Base-by-base conservation (phyloP, 2,113 vertebrate genomes). In the human (Homo sapiens) region DNA sequence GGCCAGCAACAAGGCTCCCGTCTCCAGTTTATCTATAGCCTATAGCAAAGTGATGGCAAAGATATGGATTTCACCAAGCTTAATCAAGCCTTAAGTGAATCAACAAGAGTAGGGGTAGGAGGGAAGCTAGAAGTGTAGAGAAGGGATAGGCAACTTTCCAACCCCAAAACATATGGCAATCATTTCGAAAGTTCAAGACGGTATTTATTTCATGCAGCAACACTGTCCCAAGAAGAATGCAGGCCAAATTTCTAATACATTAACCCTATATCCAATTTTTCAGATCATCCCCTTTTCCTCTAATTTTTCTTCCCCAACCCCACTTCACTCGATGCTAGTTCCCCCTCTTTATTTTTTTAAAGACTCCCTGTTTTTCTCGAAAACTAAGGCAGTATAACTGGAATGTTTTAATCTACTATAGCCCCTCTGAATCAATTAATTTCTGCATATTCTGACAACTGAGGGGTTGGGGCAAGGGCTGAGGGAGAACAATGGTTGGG, bases 361-460 rank as follows among this genome's bases (percentile, higher is more conserved):
- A 96, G 96, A 97, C 95, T 98, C 95, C 97, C 48, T 61, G 59
- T 96, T 98, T 93, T 97, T 97, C 94, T 86, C 90, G 97, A 96
- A 97, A 97, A 96, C 97, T 97, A 45, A 10, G 88, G 89, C 97
- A 98, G 96, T 97, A 98, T 97, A 98, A 98, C 90, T 97, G 98
- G 97, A 98, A 98, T 98, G 98, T 98, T 98, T 96, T 96, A 84
- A 97, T 98, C 98, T 97, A 97, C 96, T 98, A 93, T 93, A 97
- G 95, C 81, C 86, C 96, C 97, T 85, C 89, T 78, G 59, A 91
- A 95, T 98, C 98, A 97, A 92, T 98, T 98, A 96, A 95, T 98
- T 96, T 93, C 94, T 83, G 25, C 89, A 93, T 79, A 25, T 96
- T 97, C 90, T 98, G 96, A 95, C 90, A 93, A 78, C 88, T 78